Conservation (phyloP, 2,797 vertebrate species). For the Clarias platycephalus region DNA sequence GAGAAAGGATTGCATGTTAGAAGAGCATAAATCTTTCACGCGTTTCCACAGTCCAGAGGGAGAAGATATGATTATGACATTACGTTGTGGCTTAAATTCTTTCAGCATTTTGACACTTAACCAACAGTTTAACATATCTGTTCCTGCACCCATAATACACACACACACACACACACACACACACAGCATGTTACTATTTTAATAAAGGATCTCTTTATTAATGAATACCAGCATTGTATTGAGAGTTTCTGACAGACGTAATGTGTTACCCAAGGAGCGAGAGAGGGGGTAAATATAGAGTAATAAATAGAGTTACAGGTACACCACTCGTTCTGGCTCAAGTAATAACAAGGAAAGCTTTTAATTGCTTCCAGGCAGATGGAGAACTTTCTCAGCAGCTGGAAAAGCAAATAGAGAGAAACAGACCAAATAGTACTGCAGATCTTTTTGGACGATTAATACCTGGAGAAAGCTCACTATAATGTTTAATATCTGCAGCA, state of each 20-base stretch:
- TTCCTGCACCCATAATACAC: neutral
- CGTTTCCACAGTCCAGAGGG: constrained; percentile 21
- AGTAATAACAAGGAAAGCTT: constrained; percentile 44
- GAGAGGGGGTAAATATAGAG: neutral
- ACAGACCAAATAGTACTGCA: neutral
- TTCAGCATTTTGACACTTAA: neutral
- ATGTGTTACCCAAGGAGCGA: neutral
- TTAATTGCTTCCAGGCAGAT: constrained; percentile 39
- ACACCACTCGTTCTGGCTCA: constrained; percentile 34
- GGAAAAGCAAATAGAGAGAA: constrained; percentile 21
- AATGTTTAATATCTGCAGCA: neutral
- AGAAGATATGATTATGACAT: constrained; percentile 21
- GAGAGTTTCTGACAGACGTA: constrained; percentile 15
- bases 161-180: neutral
- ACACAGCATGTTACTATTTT: neutral
- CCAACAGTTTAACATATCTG: neutral
- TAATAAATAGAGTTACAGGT: constrained; percentile 20
- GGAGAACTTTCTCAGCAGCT: constrained; percentile 14
- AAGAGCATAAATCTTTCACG: constrained; percentile 35
- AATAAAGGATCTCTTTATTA: neutral
- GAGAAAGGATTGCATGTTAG: constrained; percentile 44
- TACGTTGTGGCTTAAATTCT: constrained; percentile 27
- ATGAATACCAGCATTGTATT: neutral
- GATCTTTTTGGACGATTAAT: neutral
- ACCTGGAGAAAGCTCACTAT: neutral